A percentile compares a stretch with the other conserved stretches of the same genome.
Evolutionary conservation across 2,113 vertebrate genomes (phyloP).

Genomic region (Eulemur rufifrons): DNA sequence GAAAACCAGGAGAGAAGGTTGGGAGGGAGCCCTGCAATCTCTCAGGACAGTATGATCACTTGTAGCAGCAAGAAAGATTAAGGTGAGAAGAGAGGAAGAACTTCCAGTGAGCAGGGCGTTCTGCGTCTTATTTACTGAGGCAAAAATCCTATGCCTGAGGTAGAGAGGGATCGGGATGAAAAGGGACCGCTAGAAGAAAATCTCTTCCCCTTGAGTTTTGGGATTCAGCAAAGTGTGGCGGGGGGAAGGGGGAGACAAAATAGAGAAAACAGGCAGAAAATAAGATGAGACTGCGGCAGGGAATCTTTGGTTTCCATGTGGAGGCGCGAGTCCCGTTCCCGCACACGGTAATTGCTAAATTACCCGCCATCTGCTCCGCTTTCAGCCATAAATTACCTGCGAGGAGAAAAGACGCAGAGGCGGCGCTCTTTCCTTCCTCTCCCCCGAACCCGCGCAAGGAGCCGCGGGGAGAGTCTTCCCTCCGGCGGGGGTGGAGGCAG

Average conservation of each 20-base stretch:
- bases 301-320: constrained; percentile 73
- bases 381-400: constrained; percentile 79
- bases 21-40: not conserved
- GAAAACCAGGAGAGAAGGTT: not conserved
- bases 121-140: not conserved
- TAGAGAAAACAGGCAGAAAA: constrained; percentile 33
- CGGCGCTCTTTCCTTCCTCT: constrained; percentile 35
- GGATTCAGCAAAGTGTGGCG: not conserved
- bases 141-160: not conserved
- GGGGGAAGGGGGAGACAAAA: not conserved
- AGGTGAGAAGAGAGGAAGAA: not conserved
- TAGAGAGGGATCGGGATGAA: not conserved
- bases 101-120: not conserved
- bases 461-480: not conserved
- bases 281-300: constrained; percentile 57
- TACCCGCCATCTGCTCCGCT: constrained; percentile 82
- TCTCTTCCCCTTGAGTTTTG: not conserved
- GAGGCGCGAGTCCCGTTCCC: constrained; percentile 72
- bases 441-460: not conserved
- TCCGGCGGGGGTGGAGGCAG: not conserved
- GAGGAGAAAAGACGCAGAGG: constrained; percentile 71
- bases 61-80: not conserved
- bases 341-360: constrained; percentile 83
- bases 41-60: not conserved
- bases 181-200: not conserved